Conservation (phyloP, 2,888 invertebrate species). For the Mylabris sibirica region DNA sequence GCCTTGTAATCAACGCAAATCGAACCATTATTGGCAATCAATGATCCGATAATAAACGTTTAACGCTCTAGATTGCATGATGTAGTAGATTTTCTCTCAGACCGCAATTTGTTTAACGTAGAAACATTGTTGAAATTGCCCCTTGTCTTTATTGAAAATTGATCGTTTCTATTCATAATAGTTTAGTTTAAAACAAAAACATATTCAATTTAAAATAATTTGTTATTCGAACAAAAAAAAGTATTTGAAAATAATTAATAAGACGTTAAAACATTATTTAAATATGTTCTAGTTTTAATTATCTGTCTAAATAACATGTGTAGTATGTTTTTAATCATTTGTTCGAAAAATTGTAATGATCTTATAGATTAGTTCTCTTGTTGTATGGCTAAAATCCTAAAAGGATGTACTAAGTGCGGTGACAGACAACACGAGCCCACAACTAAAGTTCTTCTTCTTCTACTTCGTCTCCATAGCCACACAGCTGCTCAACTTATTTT, state of each 20-base stretch:
- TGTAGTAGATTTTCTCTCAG: slow-evolving; percentile 24
- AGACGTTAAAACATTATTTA: neutral
- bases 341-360: neutral
- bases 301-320: neutral
- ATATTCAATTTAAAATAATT: neutral
- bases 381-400: slow-evolving; percentile 3
- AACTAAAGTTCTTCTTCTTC: slow-evolving; percentile 31
- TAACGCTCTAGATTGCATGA: slow-evolving; percentile 32
- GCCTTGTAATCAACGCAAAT: slow-evolving; percentile 61
- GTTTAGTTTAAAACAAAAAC: neutral
- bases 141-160: slow-evolving; percentile 14
- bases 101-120: slow-evolving; percentile 25
- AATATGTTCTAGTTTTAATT: neutral
- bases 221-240: neutral
- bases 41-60: slow-evolving; percentile 54
- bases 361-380: slow-evolving; percentile 3
- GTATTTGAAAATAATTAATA: neutral
- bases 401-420: slow-evolving; percentile 39
- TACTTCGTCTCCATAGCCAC: slow-evolving; percentile 26
- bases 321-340: neutral
- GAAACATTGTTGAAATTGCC: slow-evolving; percentile 4
- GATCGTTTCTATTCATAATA: neutral
- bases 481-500: slow-evolving; percentile 58
- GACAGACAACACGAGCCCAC: slow-evolving; percentile 52
- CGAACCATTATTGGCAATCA: slow-evolving; percentile 61